Evolutionary conservation across 1,140 invertebrate genomes (phyloP).

Genomic region (Condylostylus longicornis): DNA sequence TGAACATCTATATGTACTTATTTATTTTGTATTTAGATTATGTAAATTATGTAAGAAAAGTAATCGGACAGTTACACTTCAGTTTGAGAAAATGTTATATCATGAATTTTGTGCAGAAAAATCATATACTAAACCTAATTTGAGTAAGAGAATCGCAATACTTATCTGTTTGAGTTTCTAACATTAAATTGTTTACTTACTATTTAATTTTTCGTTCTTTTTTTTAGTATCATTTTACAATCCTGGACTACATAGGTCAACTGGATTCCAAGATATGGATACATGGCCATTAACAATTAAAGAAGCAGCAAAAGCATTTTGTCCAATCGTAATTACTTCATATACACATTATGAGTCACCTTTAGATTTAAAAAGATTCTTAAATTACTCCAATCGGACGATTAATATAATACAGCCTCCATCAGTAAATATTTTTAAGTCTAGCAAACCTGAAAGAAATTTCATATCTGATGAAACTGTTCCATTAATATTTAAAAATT

Average conservation of each 20-base stretch:
- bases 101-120: constrained; percentile 37
- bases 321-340: constrained; percentile 46
- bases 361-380: constrained; percentile 39
- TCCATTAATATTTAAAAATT: constrained; percentile 57
- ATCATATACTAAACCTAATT: constrained; percentile 37
- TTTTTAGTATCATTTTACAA: constrained; percentile 51
- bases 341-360: constrained; percentile 48
- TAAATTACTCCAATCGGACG: constrained; percentile 27
- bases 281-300: constrained; percentile 49
- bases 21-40: no score
- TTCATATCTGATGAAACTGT: constrained; percentile 53
- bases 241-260: constrained; percentile 47
- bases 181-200: constrained; percentile 23
- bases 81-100: constrained; percentile 37
- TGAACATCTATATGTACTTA: no score
- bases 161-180: constrained; percentile 23
- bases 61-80: constrained; percentile 17
- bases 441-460: constrained; percentile 52
- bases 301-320: constrained; percentile 33
- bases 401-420: constrained; percentile 37
- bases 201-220: not conserved
- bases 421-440: constrained; percentile 44
- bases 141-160: constrained; percentile 34
- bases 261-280: constrained; percentile 43
- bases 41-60: constrained; percentile 18